Base-by-base conservation (phyloP, 1,140 invertebrate species). In the Drosophila lowei region DNA sequence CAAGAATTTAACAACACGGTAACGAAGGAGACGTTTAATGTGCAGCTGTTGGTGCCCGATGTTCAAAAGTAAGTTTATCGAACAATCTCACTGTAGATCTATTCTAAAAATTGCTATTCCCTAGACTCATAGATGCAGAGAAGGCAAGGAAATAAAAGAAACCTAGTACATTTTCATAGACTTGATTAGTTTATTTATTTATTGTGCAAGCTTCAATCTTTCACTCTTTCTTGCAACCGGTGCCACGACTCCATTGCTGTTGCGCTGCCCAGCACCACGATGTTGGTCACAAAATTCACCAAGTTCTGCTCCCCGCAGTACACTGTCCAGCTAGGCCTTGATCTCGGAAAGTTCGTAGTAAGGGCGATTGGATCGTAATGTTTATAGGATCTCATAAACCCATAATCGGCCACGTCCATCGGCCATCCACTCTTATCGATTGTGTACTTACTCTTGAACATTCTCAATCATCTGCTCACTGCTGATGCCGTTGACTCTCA, bases 331-430 rank as follows among this genome's bases (percentile, higher is more conserved):
- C 93, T 92, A 93, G 11, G 85, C 73, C 55, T 93, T 91, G 28
- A 93, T 93, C 41, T 93, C 92, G 0, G 90, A 70, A 13, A 92
- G 64, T 8, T 90, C 80, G 53, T 91, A 92, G 72, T 92, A 93
- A n/a, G 46, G 42, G 13, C 8, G n/a, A 18, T 23, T 28, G n/a
- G 16, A 65, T 72, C 47, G 28, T 54, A 48, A 76, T 47, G 23
- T 76, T 61, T 79, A 85, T 53, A 46, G 16, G 34, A 28, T 0
- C 46, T 0, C 46, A 50, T 62, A 42, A 68, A 47, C 4, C 23
- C 23, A 18, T 66, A 49, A 81, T 72, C 78, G 23, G 23, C 3
- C 23, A 25, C 23, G 23, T 25, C 23, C 23, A 25, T 25, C 23
- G 23, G 23, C 23, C 30, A 60, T 44, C 42, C 15, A 25, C 18